Evolutionary conservation across 2,797 vertebrate genomes (phyloP).

Genomic region (Spinibarbus caldwelli): DNA sequence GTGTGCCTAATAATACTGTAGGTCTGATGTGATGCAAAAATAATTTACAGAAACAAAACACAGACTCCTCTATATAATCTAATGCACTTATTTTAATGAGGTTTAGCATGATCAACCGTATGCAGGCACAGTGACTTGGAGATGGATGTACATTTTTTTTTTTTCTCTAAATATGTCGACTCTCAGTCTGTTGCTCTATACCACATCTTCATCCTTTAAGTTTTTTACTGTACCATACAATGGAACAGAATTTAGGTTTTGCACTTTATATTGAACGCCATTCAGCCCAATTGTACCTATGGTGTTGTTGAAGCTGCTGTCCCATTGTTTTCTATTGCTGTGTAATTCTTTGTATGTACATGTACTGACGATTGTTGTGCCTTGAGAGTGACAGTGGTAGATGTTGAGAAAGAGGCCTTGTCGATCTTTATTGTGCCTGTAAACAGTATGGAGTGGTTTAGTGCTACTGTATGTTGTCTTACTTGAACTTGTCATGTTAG

Average conservation of each 20-base stretch:
- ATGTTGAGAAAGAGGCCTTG: slow-evolving; percentile 47
- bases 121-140: slow-evolving; percentile 7
- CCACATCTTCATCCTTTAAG: slow-evolving; percentile 19
- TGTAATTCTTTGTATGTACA: slow-evolving; percentile 32
- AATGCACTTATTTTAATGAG: slow-evolving; percentile 23
- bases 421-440: slow-evolving; percentile 49
- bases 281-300: slow-evolving; percentile 29
- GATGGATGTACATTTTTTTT: background rate
- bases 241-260: slow-evolving; percentile 50
- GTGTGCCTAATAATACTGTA: slow-evolving; percentile 46
- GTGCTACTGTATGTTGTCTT: slow-evolving; percentile 35
- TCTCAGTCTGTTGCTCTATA: background rate
- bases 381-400: slow-evolving; percentile 39
- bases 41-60: background rate
- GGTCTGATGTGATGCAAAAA: slow-evolving; percentile 33
- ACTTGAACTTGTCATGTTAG: slow-evolving; percentile 28
- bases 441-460: slow-evolving; percentile 35
- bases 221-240: slow-evolving; percentile 4
- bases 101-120: background rate
- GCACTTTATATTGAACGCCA: slow-evolving; percentile 54
- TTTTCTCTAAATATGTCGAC: background rate
- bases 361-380: slow-evolving; percentile 46
- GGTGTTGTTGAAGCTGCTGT: slow-evolving; percentile 38
- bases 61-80: slow-evolving; percentile 20
- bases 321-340: slow-evolving; percentile 20